Evolutionary conservation across 2,113 vertebrate species (phyloP), one percentile per base, ranked within the genome.

Genomic region (Puntigrus tetrazona): DNA sequence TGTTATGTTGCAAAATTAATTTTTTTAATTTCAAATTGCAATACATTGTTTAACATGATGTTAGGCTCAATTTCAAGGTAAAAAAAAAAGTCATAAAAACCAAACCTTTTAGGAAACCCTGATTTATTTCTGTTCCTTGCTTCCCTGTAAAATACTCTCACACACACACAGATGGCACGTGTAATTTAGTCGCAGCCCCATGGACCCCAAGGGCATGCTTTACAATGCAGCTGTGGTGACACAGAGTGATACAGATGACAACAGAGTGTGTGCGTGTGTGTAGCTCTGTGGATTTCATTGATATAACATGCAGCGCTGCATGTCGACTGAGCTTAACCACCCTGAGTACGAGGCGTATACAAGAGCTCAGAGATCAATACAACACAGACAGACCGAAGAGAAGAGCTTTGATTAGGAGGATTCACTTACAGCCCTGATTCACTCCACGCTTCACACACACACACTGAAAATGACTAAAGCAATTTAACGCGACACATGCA

Each of bases 371-470:
- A 84, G 84, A 88, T 88, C 87, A 77, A 88, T 88, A 86, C 57
- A 74, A 84, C 87, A 88, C 70, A 86, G 81, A 77, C 69, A 86
- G 80, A 83, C 75, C 14, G 2, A 57, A 41, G 67, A 85, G 81
- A 86, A 81, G 29, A 78, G 84, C 81, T 84, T 88, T 84, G 81
- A 86, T 88, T 86, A 86, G 87, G 69, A 77, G 76, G 76, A 86
- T 88, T 82, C 81, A 72, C 76, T 86, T 84, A 84, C 87, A 88
- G 50, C 70, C 83, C 59, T 78, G 84, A 86, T 88, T 84, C 70
- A 84, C 77, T 86, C 75, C 10, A 31, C 25, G 74, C 61, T 63
- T 38, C 41, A 70, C 41, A 72, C 59, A 74, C 86, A 11, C 22
- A 70, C 86, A 11, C 22, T 55, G 45, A 38, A 81, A 81, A 81